Base-by-base conservation (phyloP, 2,113 vertebrate genomes). In the Oryzias celebensis region DNA sequence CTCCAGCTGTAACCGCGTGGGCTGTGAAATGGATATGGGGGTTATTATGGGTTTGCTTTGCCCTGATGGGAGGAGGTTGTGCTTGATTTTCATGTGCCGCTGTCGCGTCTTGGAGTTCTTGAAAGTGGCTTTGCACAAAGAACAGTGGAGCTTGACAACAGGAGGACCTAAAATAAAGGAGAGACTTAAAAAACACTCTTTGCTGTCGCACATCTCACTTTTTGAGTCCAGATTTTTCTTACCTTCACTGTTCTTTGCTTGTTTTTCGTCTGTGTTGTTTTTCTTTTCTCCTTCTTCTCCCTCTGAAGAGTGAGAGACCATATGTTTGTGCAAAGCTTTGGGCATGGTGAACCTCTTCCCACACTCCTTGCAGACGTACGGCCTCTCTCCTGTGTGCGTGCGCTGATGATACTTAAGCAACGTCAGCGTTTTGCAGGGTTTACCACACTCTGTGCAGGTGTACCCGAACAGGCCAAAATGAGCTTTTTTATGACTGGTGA, bases 381-480 rank as follows among this genome's bases (percentile, higher is more conserved):
- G 92, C 68, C 72, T 88, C 71, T 93, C 92, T 43, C 90, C 92
- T 1, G 90, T 91, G 81, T 93, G 92, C 7, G 77, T 82, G 1
- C 94, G 93, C 0, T 81, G 86, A 54, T 97, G 95, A 67, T 95
- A 90, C 42, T 91, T 90, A 8, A 96, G 83, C 50, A 95, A 84
- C 0, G 95, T 94, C 31, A 95, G 88, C 7, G 94, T 94, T 65
- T 94, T 95, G 80, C 93, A 95, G 1, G 87, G 80, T 62, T 95
- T 96, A n/a, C 93, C 93, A 18, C 95, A 96, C 36, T 95, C 94
- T 0, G 75, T 81, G n/a, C 95, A 96, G 23, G 90, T 86, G 71
- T 94, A 96, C 2, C 92, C 91, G 8, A 86, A 72, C 62, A 66
- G 62, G 42, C 82, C 84, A 43, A 83, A 87, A 82, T 97, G 95